Percentiles rank a stretch among this genome's conserved stretches.
Evolutionary conservation across 2,888 invertebrate species (phyloP).

Genomic region (Prosopocoilus inquinatus): DNA sequence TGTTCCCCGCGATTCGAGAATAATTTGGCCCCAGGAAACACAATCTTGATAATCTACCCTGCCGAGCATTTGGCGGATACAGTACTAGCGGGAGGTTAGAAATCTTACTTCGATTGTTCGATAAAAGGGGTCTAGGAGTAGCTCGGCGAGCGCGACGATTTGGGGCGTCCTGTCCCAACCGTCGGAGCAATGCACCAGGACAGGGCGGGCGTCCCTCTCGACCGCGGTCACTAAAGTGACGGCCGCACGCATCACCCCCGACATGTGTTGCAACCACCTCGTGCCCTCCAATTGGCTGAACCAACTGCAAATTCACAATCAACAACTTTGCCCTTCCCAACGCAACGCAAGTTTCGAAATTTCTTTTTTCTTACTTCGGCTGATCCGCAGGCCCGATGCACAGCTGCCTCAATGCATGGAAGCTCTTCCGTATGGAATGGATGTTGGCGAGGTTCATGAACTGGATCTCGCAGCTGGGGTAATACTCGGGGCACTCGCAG

Average conservation of each 20-base stretch:
- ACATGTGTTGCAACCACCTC: constrained; percentile 89
- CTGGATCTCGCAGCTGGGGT: constrained; percentile 90
- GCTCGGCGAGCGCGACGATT: constrained; percentile 88
- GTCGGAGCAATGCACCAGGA: constrained; percentile 96
- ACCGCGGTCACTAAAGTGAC: constrained; percentile 77
- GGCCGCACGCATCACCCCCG: constrained; percentile 79
- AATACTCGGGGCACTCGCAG: constrained; percentile 94
- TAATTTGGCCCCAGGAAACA: too few relatives aligned
- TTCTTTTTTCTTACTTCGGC: constrained; percentile 61
- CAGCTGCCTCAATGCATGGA: constrained; percentile 78
- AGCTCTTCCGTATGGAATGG: constrained; percentile 91
- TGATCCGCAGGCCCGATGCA: constrained; percentile 78
- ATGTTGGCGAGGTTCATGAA: constrained; percentile 98
- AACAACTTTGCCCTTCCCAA: constrained; percentile 5
- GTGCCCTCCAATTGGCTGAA: constrained; percentile 83
- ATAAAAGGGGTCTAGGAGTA: constrained; percentile 92
- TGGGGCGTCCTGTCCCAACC: constrained; percentile 99
- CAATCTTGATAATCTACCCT: too few relatives aligned
- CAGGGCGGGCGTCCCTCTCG: constrained; percentile 79
- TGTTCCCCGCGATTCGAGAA: too few relatives aligned
- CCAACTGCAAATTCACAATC: constrained; percentile 65
- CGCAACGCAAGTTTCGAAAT: constrained; percentile 16
- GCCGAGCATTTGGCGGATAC: too few relatives aligned
- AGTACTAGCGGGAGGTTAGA: background rate
- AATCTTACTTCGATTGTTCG: constrained; percentile 88